Conservation (phyloP, 30 jellyfish, hydroid and myxozoan genomes). For the Calvadosia cruxmelitensis region DNA sequence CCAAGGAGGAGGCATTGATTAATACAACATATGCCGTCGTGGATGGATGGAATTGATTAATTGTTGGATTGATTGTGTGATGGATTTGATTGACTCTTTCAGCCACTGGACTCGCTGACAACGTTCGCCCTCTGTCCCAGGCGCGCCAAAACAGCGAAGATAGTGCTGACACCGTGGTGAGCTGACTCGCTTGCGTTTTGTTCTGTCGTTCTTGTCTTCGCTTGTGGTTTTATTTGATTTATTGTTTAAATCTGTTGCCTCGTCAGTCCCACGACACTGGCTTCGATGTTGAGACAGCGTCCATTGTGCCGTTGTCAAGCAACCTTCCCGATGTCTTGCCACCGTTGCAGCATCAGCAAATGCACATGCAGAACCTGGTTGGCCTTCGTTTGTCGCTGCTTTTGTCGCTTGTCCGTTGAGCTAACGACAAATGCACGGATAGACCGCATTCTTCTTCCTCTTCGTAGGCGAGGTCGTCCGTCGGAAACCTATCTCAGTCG, state of each 20-base stretch:
- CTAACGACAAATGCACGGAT: background rate
- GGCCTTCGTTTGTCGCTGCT: background rate
- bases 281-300: background rate
- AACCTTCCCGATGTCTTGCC: conserved; percentile 94
- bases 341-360: conserved; percentile 60
- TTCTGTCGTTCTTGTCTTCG: too few relatives aligned
- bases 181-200: too few relatives aligned
- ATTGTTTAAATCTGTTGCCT: too few relatives aligned
- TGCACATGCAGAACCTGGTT: conserved; percentile 14
- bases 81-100: background rate
- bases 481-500: conserved; percentile 75
- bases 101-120: conserved; percentile 34
- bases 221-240: background rate
- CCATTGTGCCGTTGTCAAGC: conserved; percentile 34
- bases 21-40: too few relatives aligned
- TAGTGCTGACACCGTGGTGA: too few relatives aligned
- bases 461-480: conserved; percentile 62
- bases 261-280: background rate
- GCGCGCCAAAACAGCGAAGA: too few relatives aligned
- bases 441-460: background rate
- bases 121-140: conserved; percentile 1
- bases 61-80: too few relatives aligned
- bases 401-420: background rate
- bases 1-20: too few relatives aligned
- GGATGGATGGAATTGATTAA: too few relatives aligned